These are phyloP conservation scores for Lutraria rhynchaena DNA, from an alignment of 1,140 invertebrate species.

Conservation along the genomic window DNA sequence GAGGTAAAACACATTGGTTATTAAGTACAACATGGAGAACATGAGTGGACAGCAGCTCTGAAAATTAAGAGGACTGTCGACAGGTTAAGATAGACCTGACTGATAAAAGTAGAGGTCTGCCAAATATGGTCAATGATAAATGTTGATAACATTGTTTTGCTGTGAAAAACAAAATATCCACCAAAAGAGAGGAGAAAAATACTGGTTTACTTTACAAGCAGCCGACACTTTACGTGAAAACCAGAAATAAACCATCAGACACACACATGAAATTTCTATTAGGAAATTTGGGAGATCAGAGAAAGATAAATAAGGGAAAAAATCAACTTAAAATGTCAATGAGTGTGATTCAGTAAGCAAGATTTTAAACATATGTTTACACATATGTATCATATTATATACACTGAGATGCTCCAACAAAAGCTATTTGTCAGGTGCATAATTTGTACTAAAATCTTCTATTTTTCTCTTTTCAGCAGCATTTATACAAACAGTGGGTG, in stretches of 20 bases:
- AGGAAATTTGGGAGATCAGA: too few relatives aligned
- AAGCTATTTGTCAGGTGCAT: too few relatives aligned
- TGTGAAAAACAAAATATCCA: constrained; percentile 17
- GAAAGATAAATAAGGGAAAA: too few relatives aligned
- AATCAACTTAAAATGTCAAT: too few relatives aligned
- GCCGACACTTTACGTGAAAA: background rate
- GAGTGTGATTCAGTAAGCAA: too few relatives aligned
- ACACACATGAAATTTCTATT: too few relatives aligned
- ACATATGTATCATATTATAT: too few relatives aligned
- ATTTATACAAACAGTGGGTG: too few relatives aligned
- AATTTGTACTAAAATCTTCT: too few relatives aligned
- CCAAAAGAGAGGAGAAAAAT: background rate
- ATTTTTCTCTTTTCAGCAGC: too few relatives aligned
- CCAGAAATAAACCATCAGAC: background rate
- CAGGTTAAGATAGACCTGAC: constrained; percentile 26
- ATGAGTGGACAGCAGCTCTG: constrained; percentile 17
- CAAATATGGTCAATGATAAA: constrained; percentile 12
- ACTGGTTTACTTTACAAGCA: background rate
- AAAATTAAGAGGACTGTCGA: constrained; percentile 18
- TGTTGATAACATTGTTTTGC: constrained; percentile 21
- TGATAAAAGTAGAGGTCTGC: constrained; percentile 27
- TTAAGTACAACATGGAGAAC: background rate
- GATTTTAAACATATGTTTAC: too few relatives aligned
- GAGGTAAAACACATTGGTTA: constrained; percentile 6
- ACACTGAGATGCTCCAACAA: too few relatives aligned